These are phyloP conservation scores for Tylochromis polylepis DNA, from an alignment of 2,113 vertebrate species.

Conservation along the genomic window DNA sequence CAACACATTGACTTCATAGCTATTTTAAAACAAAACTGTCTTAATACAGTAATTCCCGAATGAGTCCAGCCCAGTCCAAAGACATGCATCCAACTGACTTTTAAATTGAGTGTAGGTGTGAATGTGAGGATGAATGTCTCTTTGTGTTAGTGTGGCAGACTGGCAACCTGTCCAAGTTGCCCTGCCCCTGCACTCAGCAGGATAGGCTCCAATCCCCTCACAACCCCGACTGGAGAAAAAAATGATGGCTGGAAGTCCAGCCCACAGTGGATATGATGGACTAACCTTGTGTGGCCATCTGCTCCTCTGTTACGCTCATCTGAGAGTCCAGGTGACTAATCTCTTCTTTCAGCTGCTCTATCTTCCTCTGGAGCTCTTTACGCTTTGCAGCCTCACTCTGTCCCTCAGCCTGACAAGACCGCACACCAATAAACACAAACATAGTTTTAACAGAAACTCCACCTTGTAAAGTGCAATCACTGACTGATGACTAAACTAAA, in stretches of 20 bases:
- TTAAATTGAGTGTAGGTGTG: neutral
- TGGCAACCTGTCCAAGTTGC: neutral
- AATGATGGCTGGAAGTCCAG: neutral
- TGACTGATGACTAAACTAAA: neutral
- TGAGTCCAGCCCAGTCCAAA: no score
- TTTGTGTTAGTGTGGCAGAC: neutral
- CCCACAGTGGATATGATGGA: neutral
- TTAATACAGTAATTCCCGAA: neutral
- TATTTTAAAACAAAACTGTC: neutral
- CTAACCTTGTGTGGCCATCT: slow-evolving; percentile 76
- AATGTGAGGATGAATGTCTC: neutral
- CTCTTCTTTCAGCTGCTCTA: slow-evolving; percentile 72
- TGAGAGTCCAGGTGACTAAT: slow-evolving; percentile 77
- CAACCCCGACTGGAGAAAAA: neutral
- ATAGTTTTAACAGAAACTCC: neutral
- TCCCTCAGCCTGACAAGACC: slow-evolving; percentile 12
- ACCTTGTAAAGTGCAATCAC: neutral
- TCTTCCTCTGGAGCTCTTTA: slow-evolving; percentile 69
- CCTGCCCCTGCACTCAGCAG: neutral
- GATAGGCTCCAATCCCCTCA: neutral
- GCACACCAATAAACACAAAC: slow-evolving; percentile 45
- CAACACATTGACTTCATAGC: neutral
- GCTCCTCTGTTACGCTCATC: slow-evolving; percentile 72
- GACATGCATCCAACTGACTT: neutral
- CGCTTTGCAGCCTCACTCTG: slow-evolving; percentile 65